phyloP scores from a whole-genome alignment of 2,113 vertebrate species.

The Isichthys henryi region DNA sequence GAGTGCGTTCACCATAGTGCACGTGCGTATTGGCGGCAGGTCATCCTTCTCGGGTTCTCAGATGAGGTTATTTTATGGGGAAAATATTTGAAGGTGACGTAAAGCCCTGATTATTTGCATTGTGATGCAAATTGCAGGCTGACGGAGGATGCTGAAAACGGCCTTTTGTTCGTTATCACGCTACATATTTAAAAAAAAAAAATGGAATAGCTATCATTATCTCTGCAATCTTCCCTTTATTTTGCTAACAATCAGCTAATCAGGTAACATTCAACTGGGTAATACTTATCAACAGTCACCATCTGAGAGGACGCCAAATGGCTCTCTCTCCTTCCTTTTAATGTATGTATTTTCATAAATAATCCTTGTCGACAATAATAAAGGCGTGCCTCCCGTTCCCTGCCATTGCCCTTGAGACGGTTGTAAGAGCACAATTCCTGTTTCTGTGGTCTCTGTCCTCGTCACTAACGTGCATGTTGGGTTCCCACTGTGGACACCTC shows the following conservation, averaged over 20 bases:
- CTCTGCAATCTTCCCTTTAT: background rate
- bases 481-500: background rate
- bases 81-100: background rate
- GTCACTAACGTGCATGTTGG: background rate
- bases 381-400: background rate
- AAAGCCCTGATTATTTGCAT: background rate
- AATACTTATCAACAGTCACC: background rate
- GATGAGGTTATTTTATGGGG: background rate
- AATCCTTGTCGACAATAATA: background rate
- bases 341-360: background rate
- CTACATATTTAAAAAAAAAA: background rate
- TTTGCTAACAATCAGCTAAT: conserved; percentile 1
- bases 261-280: conserved; percentile 2
- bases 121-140: conserved; percentile 5
- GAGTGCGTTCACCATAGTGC: background rate
- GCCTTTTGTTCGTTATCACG: background rate
- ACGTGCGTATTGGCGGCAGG: background rate
- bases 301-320: background rate
- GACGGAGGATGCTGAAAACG: background rate
- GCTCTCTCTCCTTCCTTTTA: background rate
- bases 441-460: background rate
- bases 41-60: background rate
- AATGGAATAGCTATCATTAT: background rate
- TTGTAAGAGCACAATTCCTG: background rate
- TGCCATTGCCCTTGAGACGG: background rate